These are phyloP conservation scores for Oncorhynchus clarkii DNA, from an alignment of 2,113 vertebrate species.

Conservation along the genomic window DNA sequence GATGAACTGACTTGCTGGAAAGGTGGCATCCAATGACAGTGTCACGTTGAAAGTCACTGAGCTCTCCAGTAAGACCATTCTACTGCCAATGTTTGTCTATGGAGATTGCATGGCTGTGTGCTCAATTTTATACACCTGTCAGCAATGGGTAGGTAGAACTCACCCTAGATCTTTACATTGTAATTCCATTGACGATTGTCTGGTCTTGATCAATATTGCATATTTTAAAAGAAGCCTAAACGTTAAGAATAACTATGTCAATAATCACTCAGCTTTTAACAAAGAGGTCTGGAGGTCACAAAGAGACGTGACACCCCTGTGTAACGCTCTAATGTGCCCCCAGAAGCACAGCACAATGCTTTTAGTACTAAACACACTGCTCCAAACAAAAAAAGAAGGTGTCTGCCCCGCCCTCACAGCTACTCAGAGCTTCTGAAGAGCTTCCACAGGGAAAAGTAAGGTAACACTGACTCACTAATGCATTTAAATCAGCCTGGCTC, in stretches of 20 bases:
- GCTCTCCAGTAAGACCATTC: too few relatives aligned
- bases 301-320: slow-evolving; percentile 25
- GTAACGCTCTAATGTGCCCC: slow-evolving; percentile 55
- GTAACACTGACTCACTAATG: slow-evolving; percentile 69
- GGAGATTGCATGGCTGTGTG: too few relatives aligned
- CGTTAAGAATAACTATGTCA: slow-evolving; percentile 1
- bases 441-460: slow-evolving; percentile 56
- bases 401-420: slow-evolving; percentile 31
- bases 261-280: slow-evolving; percentile 47
- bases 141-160: too few relatives aligned
- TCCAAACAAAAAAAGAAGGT: slow-evolving; percentile 55
- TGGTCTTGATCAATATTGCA: background rate
- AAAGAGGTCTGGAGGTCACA: slow-evolving; percentile 44
- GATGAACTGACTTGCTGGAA: too few relatives aligned
- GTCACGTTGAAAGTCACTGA: too few relatives aligned
- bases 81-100: too few relatives aligned
- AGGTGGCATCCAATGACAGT: too few relatives aligned
- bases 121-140: too few relatives aligned
- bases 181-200: background rate
- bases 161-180: background rate
- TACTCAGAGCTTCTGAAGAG: slow-evolving; percentile 34
- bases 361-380: slow-evolving; percentile 38
- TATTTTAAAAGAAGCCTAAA: background rate
- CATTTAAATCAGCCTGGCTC: slow-evolving; percentile 62
- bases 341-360: slow-evolving; percentile 50